phyloP scores from a whole-genome alignment of 2,888 invertebrate genomes.

The Lepidochrysops patricia region DNA sequence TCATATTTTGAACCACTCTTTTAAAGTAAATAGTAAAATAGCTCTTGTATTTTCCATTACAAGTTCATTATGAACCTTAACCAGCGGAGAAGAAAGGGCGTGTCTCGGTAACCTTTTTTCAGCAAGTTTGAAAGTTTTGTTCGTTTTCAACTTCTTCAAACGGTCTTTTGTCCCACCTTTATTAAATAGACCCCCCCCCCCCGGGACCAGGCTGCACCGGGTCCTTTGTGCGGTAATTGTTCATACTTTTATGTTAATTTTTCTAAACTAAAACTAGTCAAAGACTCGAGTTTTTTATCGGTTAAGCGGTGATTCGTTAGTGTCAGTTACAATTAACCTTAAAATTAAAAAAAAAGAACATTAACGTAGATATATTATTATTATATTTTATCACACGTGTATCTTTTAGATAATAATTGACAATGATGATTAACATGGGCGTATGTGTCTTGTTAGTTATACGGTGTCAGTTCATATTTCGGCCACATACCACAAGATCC shows the following conservation, averaged over 20 bases:
- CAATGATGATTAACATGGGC: too few species aligned
- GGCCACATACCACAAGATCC: too few species aligned
- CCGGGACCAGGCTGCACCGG: neutral
- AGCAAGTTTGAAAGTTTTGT: neutral
- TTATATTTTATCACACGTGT: too few species aligned
- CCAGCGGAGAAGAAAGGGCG: neutral
- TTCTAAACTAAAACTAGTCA: neutral
- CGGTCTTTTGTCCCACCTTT: constrained; percentile 9
- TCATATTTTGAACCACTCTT: too few species aligned
- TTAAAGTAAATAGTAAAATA: too few species aligned
- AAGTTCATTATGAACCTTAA: neutral
- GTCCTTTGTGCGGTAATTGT: constrained; percentile 8
- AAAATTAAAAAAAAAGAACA: neutral
- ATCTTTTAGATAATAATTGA: too few species aligned
- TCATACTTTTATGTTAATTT: constrained; percentile 3
- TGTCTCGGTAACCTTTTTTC: neutral
- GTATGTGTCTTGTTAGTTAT: too few species aligned
- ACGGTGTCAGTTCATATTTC: too few species aligned
- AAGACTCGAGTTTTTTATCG: neutral
- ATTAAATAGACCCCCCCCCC: neutral
- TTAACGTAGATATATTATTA: neutral
- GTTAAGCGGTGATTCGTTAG: neutral
- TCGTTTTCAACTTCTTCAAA: constrained; percentile 6
- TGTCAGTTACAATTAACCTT: neutral
- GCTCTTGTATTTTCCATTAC: too few species aligned